These are phyloP conservation scores for Tipula confusa DNA, from an alignment of 2,888 invertebrate genomes.

Conservation along the genomic window DNA sequence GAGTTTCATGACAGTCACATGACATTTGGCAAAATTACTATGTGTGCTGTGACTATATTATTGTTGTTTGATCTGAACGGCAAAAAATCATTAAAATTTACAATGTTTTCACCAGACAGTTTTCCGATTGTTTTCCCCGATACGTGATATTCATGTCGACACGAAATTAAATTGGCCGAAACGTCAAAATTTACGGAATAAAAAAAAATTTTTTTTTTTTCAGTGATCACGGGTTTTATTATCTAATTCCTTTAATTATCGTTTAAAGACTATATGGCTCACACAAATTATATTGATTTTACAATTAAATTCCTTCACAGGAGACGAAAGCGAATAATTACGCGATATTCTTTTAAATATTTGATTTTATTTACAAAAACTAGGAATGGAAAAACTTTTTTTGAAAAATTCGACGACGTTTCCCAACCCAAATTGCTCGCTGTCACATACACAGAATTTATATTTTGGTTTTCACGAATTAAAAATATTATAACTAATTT, in stretches of 20 bases:
- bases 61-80: neutral
- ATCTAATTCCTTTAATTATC: constrained; percentile 1
- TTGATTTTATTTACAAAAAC: neutral
- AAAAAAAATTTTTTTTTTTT: neutral
- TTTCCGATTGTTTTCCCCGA: neutral
- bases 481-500: neutral
- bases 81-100: neutral
- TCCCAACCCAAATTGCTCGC: neutral
- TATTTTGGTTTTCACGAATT: neutral
- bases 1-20: constrained; percentile 47
- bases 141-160: neutral
- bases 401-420: neutral
- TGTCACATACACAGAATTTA: neutral
- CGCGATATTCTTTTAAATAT: neutral
- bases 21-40: constrained; percentile 42
- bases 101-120: neutral
- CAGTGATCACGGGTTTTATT: constrained; percentile 4
- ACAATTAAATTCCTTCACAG: neutral
- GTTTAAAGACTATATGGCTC: neutral
- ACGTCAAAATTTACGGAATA: neutral
- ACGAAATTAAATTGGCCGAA: neutral
- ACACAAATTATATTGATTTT: neutral
- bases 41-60: neutral
- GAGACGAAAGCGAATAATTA: neutral
- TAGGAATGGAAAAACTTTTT: neutral